Evolutionary conservation across 2,797 vertebrate genomes (phyloP), one percentile per base, ranked within the genome.

Genomic region (Hemibagrus guttatus): DNA sequence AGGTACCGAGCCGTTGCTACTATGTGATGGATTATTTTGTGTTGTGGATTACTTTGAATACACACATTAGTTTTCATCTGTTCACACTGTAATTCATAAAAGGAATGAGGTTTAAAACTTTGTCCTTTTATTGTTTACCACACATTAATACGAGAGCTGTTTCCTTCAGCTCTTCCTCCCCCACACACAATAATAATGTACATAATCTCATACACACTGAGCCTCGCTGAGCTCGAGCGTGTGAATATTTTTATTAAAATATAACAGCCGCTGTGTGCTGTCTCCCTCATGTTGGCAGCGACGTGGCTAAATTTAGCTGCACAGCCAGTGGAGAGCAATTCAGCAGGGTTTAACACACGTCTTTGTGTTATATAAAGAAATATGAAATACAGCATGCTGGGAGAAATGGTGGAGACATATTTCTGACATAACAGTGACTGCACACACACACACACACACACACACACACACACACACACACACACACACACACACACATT

Each of bases 311-410:
- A 81, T 64, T 81, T 81, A 81, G 79, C 59, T 19, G 1, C 39
- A 19, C 39, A 49, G 87, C 88, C 79, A 81, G 59, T 81, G 59
- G 59, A 81, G 79, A 81, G 39, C 79, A 81, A 91, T 93, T 92
- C 90, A 92, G 87, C 86, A 92, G 92, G 91, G 90, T 92, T 91
- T 92, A 90, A 92, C 91, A 88, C 90, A 92, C 91, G 92, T 92
- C 92, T 93, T 88, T 87, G 91, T 88, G 93, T 95, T 95, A 93
- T 85, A 64, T 94, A 95, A 95, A 91, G 92, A 94, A 91, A 92
- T 87, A 75, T 66, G 87, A 91, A 92, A 92, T 86, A 88, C 85
- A 35, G 64, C 88, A 89, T 92, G 87, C 21, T 63, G 78, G 23
- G 13, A 35, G 39, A 78, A 79, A 79, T 79, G 56, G 19, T 79